Evolutionary conservation across 1,140 invertebrate genomes (phyloP).

Genomic region (Dendroctonus ponderosae): DNA sequence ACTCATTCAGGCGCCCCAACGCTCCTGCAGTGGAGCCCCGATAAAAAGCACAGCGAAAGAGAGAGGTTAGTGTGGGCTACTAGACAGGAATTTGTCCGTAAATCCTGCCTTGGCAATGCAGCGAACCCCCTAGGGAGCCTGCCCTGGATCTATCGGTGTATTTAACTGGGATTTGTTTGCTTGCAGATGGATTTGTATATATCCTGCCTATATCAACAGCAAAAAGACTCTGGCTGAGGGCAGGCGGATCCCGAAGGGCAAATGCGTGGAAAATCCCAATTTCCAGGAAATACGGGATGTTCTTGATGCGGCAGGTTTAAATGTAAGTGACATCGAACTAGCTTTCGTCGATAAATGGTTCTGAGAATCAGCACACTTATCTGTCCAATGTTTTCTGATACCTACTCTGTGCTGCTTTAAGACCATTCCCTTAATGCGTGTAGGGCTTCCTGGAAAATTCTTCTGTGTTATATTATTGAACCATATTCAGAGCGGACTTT

Average conservation of each 20-base stretch:
- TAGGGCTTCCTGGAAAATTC: too few species aligned
- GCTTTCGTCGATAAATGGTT: too few species aligned
- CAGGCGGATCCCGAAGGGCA: slow-evolving; percentile 76
- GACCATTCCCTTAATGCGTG: too few species aligned
- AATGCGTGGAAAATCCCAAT: slow-evolving; percentile 92
- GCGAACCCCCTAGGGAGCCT: too few species aligned
- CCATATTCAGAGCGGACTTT: too few species aligned
- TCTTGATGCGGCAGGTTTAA: slow-evolving; percentile 74
- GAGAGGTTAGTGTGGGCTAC: slow-evolving; percentile 49
- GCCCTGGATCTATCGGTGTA: slow-evolving; percentile 7
- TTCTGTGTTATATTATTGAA: too few species aligned
- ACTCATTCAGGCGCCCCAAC: slow-evolving; percentile 24
- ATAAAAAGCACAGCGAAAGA: slow-evolving; percentile 68
- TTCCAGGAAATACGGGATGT: slow-evolving; percentile 93
- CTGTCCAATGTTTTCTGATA: too few species aligned
- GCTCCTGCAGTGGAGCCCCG: slow-evolving; percentile 50
- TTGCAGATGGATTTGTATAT: slow-evolving; percentile 92
- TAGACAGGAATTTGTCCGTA: background rate
- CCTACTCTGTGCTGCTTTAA: too few species aligned
- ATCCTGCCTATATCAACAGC: slow-evolving; percentile 94
- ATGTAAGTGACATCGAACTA: slow-evolving; percentile 45
- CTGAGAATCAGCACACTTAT: too few species aligned
- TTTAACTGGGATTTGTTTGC: slow-evolving; percentile 15
- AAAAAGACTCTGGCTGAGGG: slow-evolving; percentile 89
- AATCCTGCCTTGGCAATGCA: too few species aligned